A percentile compares a stretch with the other conserved stretches of the same genome.
Conservation (phyloP, 2,797 vertebrate species). For the Parauchenoglanis ngamensis region DNA sequence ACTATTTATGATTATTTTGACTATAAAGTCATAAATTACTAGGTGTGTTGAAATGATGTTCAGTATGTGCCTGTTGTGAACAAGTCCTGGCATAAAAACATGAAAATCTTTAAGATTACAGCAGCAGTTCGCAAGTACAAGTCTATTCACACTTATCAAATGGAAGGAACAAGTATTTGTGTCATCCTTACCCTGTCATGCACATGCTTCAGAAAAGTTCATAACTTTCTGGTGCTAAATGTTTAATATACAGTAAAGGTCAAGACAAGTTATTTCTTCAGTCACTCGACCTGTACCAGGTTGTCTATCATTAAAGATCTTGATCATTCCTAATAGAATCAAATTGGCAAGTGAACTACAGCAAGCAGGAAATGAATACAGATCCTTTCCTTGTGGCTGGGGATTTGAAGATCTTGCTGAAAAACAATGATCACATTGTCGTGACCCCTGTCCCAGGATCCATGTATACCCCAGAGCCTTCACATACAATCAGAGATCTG, state of each 20-base stretch:
- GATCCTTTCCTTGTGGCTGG: slow-evolving; percentile 48
- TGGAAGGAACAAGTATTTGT: background rate
- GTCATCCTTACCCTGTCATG: background rate
- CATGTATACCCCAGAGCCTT: slow-evolving; percentile 32
- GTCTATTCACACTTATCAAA: background rate
- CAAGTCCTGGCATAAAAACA: too few relatives aligned
- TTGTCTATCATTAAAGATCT: slow-evolving; percentile 61
- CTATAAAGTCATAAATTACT: background rate
- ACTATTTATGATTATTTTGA: too few relatives aligned
- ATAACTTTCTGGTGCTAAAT: background rate
- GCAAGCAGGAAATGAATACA: slow-evolving; percentile 61
- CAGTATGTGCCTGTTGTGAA: background rate
- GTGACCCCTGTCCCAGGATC: slow-evolving; percentile 50
- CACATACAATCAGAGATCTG: slow-evolving; percentile 30
- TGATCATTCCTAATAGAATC: slow-evolving; percentile 64
- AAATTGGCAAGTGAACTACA: slow-evolving; percentile 62
- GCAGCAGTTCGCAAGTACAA: background rate
- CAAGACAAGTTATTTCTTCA: slow-evolving; percentile 60
- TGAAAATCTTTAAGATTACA: background rate
- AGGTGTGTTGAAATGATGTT: background rate
- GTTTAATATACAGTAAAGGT: slow-evolving; percentile 26
- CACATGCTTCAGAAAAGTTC: background rate
- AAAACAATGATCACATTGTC: slow-evolving; percentile 60
- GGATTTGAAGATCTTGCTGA: slow-evolving; percentile 39
- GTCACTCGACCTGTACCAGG: slow-evolving; percentile 60